A percentile compares a stretch with the other conserved stretches of the same genome.
Evolutionary conservation across 2,888 invertebrate genomes (phyloP).

Genomic region (Heliconius charithonia): DNA sequence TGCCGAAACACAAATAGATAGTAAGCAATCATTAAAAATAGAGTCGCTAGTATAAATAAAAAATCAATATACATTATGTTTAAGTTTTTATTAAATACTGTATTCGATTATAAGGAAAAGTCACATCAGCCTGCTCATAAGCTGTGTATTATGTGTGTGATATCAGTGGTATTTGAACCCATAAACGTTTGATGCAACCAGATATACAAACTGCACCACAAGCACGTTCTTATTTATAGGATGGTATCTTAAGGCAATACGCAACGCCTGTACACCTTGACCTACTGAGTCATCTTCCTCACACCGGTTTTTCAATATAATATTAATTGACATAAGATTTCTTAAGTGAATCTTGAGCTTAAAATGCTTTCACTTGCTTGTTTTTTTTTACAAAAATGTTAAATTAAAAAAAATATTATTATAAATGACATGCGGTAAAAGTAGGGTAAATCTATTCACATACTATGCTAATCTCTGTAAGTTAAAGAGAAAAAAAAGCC

Average conservation of each 20-base stretch:
- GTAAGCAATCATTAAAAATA: neutral
- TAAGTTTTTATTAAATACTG: no score
- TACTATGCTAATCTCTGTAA: no score
- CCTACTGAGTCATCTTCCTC: conserved; percentile 22
- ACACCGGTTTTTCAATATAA: conserved; percentile 17
- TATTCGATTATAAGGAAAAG: no score
- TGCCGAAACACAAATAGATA: neutral
- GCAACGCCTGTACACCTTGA: conserved; percentile 15
- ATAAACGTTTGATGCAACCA: neutral
- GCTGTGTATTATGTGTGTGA: no score
- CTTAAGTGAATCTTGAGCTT: conserved; percentile 3
- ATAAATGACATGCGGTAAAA: neutral
- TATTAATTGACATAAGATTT: conserved; percentile 16
- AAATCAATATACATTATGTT: no score
- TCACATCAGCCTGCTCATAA: no score
- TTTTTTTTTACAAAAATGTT: no score
- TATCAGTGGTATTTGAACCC: no score
- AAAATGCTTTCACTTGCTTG: neutral
- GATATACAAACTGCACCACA: neutral
- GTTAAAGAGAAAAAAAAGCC: no score
- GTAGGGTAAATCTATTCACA: no score
- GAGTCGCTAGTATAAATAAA: no score
- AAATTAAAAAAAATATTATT: neutral
- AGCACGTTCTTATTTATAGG: neutral
- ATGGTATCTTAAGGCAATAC: neutral